These are phyloP conservation scores for Drosophila pandora DNA, from an alignment of 1,140 invertebrate species.

Conservation along the genomic window DNA sequence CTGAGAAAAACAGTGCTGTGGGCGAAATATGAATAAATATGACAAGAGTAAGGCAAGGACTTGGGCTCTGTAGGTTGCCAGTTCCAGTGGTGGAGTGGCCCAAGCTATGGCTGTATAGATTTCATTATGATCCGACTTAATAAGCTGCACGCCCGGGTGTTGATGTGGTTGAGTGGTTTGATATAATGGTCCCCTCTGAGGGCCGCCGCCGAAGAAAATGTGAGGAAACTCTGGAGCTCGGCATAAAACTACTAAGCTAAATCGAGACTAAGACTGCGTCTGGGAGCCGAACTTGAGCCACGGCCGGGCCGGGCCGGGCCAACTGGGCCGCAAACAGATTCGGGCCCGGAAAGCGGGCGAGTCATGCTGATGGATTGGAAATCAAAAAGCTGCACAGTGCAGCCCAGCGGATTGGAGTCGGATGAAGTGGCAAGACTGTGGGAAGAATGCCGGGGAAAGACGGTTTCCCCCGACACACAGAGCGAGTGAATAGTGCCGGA, in stretches of 20 bases:
- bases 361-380: conserved; percentile 56
- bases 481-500: too few relatives aligned
- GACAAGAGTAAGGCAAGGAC: too few relatives aligned
- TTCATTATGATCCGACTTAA: conserved; percentile 65
- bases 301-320: background rate
- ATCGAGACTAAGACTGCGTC: conserved; percentile 10
- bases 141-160: conserved; percentile 55
- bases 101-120: conserved; percentile 56
- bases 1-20: too few relatives aligned
- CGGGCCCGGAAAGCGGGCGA: conserved; percentile 30
- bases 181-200: conserved; percentile 60
- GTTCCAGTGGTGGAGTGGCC: too few relatives aligned
- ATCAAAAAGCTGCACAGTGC: conserved; percentile 19
- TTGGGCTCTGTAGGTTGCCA: too few relatives aligned
- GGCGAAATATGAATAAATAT: too few relatives aligned
- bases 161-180: conserved; percentile 69
- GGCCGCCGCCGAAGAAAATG: conserved; percentile 22
- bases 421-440: conserved; percentile 17
- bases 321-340: background rate
- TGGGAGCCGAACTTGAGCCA: background rate
- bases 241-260: conserved; percentile 17
- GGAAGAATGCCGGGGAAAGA: conserved; percentile 18
- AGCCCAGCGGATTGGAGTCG: conserved; percentile 18
- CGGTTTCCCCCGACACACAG: too few relatives aligned
- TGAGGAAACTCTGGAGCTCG: background rate